Evolutionary conservation across 2,113 vertebrate genomes (phyloP).

Genomic region (Tichodroma muraria): DNA sequence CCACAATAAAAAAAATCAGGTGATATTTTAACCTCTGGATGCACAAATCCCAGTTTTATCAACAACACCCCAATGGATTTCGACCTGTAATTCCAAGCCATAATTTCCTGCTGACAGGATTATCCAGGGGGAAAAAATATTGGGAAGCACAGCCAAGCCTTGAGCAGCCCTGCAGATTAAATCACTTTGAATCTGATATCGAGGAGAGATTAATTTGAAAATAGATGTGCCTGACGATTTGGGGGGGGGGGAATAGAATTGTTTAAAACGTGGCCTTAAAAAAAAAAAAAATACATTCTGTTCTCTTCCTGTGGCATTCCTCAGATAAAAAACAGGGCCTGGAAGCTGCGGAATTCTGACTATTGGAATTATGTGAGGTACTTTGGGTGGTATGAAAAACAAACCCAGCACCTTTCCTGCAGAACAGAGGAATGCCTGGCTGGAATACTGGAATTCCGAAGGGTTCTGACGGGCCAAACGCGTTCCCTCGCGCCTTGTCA

Average conservation of each 20-base stretch:
- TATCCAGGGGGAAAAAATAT: not conserved
- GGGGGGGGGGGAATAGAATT: not conserved
- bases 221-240: not conserved
- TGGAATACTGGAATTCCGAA: not conserved
- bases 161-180: not conserved
- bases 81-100: rapidly evolving
- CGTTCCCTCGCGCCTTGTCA: not conserved
- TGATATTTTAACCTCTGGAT: not conserved
- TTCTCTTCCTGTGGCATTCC: not conserved
- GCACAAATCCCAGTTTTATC: not conserved
- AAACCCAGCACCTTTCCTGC: not conserved
- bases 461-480: not conserved
- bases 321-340: not conserved
- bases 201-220: not conserved
- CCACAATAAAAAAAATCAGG: not conserved
- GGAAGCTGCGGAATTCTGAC: not conserved
- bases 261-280: not conserved
- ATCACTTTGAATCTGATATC: not conserved
- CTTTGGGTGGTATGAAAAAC: not conserved
- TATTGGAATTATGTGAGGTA: not conserved
- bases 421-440: not conserved
- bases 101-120: not conserved
- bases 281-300: not conserved
- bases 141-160: not conserved
- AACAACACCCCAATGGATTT: rapidly evolving